Conservation (phyloP, 1,140 invertebrate species). For the Tenebrio molitor region DNA sequence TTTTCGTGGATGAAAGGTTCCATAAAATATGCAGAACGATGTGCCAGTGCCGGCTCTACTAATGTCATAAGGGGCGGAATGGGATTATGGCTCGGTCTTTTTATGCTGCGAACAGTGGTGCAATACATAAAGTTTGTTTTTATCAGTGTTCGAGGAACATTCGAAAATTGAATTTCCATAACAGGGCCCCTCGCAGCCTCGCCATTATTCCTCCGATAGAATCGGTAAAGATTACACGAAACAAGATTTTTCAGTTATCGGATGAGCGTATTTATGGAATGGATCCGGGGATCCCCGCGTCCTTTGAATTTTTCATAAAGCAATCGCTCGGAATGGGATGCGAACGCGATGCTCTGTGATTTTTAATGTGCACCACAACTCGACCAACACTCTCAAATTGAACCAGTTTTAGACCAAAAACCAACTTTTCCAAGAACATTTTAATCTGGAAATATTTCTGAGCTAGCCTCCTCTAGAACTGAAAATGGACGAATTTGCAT, state of each 20-base stretch:
- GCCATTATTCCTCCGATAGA: conserved; percentile 32
- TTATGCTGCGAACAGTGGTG: conserved; percentile 43
- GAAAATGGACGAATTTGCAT: too few relatives aligned
- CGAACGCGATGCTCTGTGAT: background rate
- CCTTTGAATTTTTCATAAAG: conserved; percentile 42
- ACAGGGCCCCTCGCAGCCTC: conserved; percentile 8
- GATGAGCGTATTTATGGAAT: conserved; percentile 44
- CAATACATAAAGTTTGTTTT: conserved; percentile 51
- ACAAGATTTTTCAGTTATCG: conserved; percentile 47
- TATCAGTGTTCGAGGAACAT: conserved; percentile 42
- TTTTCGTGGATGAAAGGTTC: conserved; percentile 46
- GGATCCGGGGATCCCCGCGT: conserved; percentile 7
- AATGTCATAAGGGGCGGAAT: conserved; percentile 52
- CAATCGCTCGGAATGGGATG: conserved; percentile 28
- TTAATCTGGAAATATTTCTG: too few relatives aligned
- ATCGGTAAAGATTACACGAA: conserved; percentile 43
- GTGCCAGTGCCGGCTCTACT: conserved; percentile 50
- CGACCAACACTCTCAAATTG: too few relatives aligned
- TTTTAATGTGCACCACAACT: conserved; percentile 8
- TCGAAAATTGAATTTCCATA: conserved; percentile 45
- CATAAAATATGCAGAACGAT: conserved; percentile 54
- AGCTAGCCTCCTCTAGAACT: too few relatives aligned
- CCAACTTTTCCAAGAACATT: too few relatives aligned
- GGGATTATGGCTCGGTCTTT: conserved; percentile 45
- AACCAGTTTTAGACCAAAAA: too few relatives aligned